Evolutionary conservation across 2,888 invertebrate genomes (phyloP), one percentile per base, ranked within the genome.

Genomic region (Acleris emargana): DNA sequence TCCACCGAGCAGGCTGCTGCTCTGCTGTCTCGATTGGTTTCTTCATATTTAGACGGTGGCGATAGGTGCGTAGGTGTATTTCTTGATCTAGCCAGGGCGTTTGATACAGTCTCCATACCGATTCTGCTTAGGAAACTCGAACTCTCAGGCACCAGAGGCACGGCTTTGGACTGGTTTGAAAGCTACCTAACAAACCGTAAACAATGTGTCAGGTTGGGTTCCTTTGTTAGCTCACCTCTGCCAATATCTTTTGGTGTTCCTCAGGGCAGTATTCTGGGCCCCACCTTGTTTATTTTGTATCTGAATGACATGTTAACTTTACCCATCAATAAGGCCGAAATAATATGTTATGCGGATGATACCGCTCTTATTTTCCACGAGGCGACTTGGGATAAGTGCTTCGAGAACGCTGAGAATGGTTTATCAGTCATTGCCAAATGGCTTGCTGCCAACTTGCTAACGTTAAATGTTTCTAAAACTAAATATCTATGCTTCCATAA

Each of bases 211-310:
- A 55, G 25, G 52, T 32, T 60, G 11, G 38, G 58, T 25, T 9
- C 32, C 3, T 9, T 32, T 7, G 9, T 9, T 6, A 28, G 32
- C 18, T 20, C 25, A 5, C 47, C n/a, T 13, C 13, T 49, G 45
- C 17, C 9, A 9, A 43, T 45, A 7, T 28, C 28, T 16, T 64
- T 54, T 42, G 70, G 68, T 3, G 68, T 72, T 0, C 71, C 70
- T 1, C 70, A 72, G 50, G 72, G 72, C 5, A 70, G 72, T 47
- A 67, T 62, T n/a, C 38, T 68, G 2, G 64, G 62, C 5, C 64
- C 64, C 3, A 59, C 68, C 0, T 47, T 66, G 3, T 68, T 68
- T 43, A 18, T 62, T 11, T 20, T 42, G 0, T 64, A 66, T 28
- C 49, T 68, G 13, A 68, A 68, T 25, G 58, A 64, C 43, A 61